Percentiles rank a stretch among this genome's conserved stretches.
Conservation (phyloP, 2,113 vertebrate species). For the Rhinolophus sinicus region DNA sequence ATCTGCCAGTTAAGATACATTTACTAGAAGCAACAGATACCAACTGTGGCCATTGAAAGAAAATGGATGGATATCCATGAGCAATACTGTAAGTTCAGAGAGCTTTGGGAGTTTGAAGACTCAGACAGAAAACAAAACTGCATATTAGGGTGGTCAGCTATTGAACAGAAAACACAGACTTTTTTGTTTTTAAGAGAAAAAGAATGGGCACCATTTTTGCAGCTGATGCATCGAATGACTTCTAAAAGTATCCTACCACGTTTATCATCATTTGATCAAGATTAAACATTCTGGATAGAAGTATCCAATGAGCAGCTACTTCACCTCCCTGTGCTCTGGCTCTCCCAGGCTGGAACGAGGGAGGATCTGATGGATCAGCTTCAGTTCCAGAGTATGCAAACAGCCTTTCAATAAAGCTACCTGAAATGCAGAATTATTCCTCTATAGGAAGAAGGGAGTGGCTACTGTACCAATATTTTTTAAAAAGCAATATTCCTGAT, state of each 20-base stretch:
- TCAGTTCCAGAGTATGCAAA: background rate
- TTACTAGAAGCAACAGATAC: background rate
- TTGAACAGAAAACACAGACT: background rate
- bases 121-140: background rate
- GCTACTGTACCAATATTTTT: background rate
- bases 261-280: background rate
- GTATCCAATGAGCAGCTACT: background rate
- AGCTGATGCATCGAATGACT: background rate
- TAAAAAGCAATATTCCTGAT: background rate
- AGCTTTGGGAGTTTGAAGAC: background rate
- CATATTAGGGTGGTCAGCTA: background rate
- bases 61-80: background rate
- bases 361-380: background rate
- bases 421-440: background rate
- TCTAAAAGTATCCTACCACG: background rate
- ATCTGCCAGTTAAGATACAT: background rate
- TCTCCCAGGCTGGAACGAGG: background rate
- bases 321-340: background rate
- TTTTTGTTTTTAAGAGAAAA: background rate
- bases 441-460: background rate
- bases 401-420: background rate
- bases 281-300: background rate
- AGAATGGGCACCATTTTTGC: fast-evolving
- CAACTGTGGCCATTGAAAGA: background rate
- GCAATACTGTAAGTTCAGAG: background rate